Evolutionary conservation across 2,113 vertebrate species (phyloP).

Genomic region (Chlorodrepanis virens): DNA sequence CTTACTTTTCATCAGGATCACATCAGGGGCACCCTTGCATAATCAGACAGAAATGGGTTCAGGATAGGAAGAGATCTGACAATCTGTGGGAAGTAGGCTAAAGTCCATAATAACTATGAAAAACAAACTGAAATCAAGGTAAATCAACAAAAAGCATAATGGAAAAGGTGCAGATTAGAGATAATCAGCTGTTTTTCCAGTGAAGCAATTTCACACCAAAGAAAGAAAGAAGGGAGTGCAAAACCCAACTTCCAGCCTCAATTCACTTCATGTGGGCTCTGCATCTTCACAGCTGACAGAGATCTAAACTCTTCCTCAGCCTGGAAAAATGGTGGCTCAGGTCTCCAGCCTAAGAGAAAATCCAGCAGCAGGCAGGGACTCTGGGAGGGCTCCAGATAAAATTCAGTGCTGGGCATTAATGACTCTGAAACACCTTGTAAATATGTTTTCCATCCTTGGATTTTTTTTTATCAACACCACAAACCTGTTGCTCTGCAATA

Average conservation of each 20-base stretch:
- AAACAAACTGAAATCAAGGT: slow-evolving; percentile 43
- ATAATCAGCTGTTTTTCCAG: slow-evolving; percentile 38
- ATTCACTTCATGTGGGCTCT: neutral
- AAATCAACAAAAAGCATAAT: slow-evolving; percentile 42
- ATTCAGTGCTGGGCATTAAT: neutral
- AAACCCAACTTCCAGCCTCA: neutral
- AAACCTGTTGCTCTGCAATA: neutral
- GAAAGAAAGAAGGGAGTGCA: neutral
- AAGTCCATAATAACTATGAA: slow-evolving; percentile 51
- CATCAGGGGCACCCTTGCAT: slow-evolving; percentile 56
- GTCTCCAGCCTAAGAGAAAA: accelerated
- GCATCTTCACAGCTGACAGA: neutral
- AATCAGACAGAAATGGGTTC: slow-evolving; percentile 65
- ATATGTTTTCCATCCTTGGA: neutral
- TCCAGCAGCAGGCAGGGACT: neutral
- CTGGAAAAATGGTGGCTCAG: neutral
- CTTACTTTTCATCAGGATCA: slow-evolving; percentile 71
- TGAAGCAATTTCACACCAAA: slow-evolving; percentile 9
- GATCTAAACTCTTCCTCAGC: neutral
- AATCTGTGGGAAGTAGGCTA: slow-evolving; percentile 49
- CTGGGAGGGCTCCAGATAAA: neutral
- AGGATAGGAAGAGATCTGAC: slow-evolving; percentile 27
- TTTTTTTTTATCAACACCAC: neutral
- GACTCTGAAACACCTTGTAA: neutral
- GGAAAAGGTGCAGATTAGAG: slow-evolving; percentile 2